Evolutionary conservation across 1,140 invertebrate genomes (phyloP).

Genomic region (Halesus radiatus): DNA sequence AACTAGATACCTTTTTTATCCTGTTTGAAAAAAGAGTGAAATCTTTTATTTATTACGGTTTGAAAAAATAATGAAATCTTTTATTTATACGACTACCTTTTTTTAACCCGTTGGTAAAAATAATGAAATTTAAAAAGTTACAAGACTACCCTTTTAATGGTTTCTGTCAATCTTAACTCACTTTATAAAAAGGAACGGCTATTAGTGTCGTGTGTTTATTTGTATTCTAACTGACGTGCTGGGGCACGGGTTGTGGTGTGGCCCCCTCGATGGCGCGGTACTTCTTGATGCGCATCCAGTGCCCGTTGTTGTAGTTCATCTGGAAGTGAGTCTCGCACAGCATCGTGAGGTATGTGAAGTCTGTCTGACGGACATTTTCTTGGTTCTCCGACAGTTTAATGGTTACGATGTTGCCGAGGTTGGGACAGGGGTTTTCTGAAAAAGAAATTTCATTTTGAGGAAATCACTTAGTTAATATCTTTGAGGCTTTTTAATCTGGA

Average conservation of each 20-base stretch:
- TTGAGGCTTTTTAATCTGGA: too few species aligned
- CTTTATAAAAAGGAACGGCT: constrained; percentile 4
- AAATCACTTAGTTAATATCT: too few species aligned
- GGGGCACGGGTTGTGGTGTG: constrained; percentile 49
- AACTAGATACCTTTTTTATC: too few species aligned
- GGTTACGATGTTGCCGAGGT: constrained; percentile 92
- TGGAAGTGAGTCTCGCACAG: constrained; percentile 94
- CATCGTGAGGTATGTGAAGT: constrained; percentile 81
- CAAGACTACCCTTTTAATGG: too few species aligned
- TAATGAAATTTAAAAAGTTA: too few species aligned
- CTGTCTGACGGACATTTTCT: constrained; percentile 83
- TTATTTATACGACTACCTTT: too few species aligned
- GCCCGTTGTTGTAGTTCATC: constrained; percentile 96
- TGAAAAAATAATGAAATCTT: too few species aligned
- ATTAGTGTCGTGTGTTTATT: not conserved
- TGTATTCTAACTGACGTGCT: constrained; percentile 51
- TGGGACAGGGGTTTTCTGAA: constrained; percentile 94
- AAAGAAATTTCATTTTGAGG: not conserved
- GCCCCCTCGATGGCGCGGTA: constrained; percentile 75
- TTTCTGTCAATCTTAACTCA: not conserved
- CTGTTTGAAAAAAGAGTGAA: too few species aligned
- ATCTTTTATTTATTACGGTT: too few species aligned
- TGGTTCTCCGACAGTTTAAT: constrained; percentile 92
- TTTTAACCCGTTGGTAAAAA: too few species aligned
- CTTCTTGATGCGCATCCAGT: constrained; percentile 94